A percentile compares a stretch with the other conserved stretches of the same genome.
Conservation (phyloP, 1,140 invertebrate genomes). For the Aplysia californica region DNA sequence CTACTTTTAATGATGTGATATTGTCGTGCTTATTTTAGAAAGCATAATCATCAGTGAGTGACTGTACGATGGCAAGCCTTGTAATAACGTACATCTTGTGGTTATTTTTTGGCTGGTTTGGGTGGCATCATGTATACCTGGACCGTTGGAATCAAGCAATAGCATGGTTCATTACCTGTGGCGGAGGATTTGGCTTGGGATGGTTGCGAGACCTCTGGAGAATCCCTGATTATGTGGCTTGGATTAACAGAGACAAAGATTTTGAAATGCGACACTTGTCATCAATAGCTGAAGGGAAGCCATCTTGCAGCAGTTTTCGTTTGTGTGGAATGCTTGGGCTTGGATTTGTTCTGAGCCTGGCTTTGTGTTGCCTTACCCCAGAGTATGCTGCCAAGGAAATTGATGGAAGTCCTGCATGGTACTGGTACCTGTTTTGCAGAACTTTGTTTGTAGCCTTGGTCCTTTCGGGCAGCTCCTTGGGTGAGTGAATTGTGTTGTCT, state of each 20-base stretch:
- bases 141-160: constrained; percentile 90
- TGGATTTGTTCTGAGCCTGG: constrained; percentile 76
- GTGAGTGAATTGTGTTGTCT: constrained; percentile 70
- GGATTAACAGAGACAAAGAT: constrained; percentile 84
- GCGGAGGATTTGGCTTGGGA: constrained; percentile 86
- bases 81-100: constrained; percentile 83
- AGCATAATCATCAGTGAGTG: too few relatives aligned
- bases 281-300: constrained; percentile 79
- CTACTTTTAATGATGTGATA: too few relatives aligned
- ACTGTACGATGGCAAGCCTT: constrained; percentile 70
- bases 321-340: constrained; percentile 83
- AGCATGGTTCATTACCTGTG: constrained; percentile 86
- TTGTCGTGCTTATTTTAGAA: too few relatives aligned
- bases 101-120: constrained; percentile 87
- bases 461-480: constrained; percentile 79
- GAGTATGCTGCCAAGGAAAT: constrained; percentile 74
- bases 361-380: constrained; percentile 80
- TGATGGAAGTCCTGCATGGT: constrained; percentile 13
- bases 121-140: constrained; percentile 92
- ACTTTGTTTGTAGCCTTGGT: constrained; percentile 58
- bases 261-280: constrained; percentile 72
- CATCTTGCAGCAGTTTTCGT: constrained; percentile 81
- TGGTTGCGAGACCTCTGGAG: constrained; percentile 88
- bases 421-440: constrained; percentile 23
- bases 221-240: constrained; percentile 87